Conservation (phyloP, 1,140 invertebrate species). For the Temnothorax nylanderi region DNA sequence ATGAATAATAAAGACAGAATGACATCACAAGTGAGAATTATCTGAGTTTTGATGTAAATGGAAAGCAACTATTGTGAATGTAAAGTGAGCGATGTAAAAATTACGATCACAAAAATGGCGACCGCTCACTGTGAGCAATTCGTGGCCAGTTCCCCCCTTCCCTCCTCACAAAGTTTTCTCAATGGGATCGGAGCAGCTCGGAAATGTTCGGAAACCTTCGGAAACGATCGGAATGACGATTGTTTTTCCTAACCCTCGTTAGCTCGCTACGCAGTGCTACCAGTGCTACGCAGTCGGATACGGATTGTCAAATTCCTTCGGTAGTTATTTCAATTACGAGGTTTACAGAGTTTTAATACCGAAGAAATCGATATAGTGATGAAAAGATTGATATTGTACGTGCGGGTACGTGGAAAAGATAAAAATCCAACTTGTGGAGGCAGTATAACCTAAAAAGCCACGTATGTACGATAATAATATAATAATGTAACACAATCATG, state of each 20-base stretch:
- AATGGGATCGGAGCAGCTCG: neutral
- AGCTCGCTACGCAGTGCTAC: neutral
- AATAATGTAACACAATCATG: neutral
- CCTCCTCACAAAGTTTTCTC: too few species aligned
- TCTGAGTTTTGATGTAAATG: too few species aligned
- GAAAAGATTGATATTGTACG: neutral
- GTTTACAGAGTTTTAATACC: neutral
- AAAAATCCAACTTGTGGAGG: neutral
- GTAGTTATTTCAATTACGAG: neutral
- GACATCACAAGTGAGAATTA: too few species aligned
- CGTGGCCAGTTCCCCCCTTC: too few species aligned
- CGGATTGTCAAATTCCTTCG: neutral
- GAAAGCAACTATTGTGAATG: too few species aligned
- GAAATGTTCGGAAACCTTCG: neutral
- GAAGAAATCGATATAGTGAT: neutral
- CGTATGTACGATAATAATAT: neutral
- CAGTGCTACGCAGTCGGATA: too few species aligned
- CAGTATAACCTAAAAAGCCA: conserved; percentile 1
- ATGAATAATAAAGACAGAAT: too few species aligned
- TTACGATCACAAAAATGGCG: too few species aligned
- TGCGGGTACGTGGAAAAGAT: neutral
- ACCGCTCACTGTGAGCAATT: too few species aligned
- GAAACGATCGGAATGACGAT: neutral
- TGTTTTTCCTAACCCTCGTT: neutral
- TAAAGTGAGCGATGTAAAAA: too few species aligned